phyloP scores from a whole-genome alignment of 2,797 vertebrate genomes.

The Anguilla obscura region DNA sequence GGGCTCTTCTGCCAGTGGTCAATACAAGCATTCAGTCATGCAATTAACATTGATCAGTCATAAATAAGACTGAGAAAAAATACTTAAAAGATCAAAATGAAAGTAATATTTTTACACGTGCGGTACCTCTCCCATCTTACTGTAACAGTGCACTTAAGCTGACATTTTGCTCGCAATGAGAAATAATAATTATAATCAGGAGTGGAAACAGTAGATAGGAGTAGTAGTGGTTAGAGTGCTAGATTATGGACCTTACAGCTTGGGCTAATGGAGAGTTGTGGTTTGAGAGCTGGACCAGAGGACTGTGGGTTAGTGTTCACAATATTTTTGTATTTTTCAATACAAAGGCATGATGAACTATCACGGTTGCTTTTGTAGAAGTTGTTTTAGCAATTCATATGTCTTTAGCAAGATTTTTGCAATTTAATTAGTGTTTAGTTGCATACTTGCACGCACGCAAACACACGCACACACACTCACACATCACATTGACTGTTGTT shows the following conservation, averaged over 20 bases:
- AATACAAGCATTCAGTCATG: constrained; percentile 77
- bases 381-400: background rate
- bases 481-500: background rate
- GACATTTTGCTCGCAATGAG: background rate
- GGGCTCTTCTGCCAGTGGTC: constrained; percentile 54
- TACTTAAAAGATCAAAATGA: background rate
- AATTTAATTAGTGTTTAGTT: background rate
- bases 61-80: constrained; percentile 67
- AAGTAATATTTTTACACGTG: background rate
- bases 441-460: background rate
- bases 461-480: background rate
- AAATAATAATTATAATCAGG: background rate
- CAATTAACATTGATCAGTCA: constrained; percentile 81
- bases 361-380: background rate
- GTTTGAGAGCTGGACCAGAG: background rate
- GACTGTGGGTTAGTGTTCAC: background rate
- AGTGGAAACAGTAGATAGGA: background rate
- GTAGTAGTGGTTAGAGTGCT: background rate
- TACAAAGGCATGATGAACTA: background rate
- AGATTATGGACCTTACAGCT: constrained; percentile 9
- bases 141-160: background rate
- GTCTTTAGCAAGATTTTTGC: background rate
- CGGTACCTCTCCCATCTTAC: background rate
- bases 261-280: background rate
- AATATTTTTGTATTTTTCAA: background rate